A percentile compares a stretch with the other conserved stretches of the same genome.
Conservation (phyloP, 2,888 invertebrate species). For the Hirtodrosophila alboralis region DNA sequence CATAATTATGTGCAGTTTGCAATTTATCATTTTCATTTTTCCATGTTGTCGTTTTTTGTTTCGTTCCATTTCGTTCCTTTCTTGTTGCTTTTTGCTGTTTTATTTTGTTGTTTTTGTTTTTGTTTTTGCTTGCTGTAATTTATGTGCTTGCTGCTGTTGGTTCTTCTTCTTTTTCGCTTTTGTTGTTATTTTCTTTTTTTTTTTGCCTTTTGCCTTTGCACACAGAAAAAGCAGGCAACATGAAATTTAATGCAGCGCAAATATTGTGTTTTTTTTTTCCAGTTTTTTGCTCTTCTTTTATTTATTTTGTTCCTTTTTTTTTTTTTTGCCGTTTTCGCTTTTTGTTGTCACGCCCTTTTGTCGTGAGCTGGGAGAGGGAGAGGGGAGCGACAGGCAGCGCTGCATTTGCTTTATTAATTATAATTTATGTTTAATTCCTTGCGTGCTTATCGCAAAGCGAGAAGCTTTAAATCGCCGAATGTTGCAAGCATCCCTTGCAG, state of each 20-base stretch:
- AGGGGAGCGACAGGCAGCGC: slow-evolving; percentile 16
- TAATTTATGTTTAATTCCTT: slow-evolving; percentile 68
- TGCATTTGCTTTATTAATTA: slow-evolving; percentile 66
- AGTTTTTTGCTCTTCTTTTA: slow-evolving; percentile 13
- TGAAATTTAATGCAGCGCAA: slow-evolving; percentile 62
- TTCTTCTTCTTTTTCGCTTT: slow-evolving; percentile 7
- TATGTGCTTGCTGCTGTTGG: slow-evolving; percentile 50
- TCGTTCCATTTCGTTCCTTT: slow-evolving; percentile 27
- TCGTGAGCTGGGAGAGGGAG: slow-evolving; percentile 36
- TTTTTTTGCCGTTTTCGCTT: slow-evolving; percentile 21
- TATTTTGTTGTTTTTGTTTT: slow-evolving; percentile 23
- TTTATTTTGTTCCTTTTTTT: not conserved
- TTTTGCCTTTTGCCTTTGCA: slow-evolving; percentile 13
- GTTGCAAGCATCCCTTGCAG: slow-evolving; percentile 36
- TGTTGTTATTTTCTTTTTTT: slow-evolving; percentile 6
- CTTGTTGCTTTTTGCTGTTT: slow-evolving; percentile 25
- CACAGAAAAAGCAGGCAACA: slow-evolving; percentile 11
- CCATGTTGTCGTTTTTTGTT: slow-evolving; percentile 65
- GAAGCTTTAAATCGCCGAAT: slow-evolving; percentile 35
- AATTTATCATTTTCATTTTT: slow-evolving; percentile 84
- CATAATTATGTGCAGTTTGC: slow-evolving; percentile 84
- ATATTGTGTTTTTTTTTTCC: slow-evolving; percentile 48
- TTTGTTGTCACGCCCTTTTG: slow-evolving; percentile 56
- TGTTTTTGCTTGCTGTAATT: slow-evolving; percentile 60
- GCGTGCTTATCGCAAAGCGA: slow-evolving; percentile 52